Conservation (phyloP, 2,888 invertebrate genomes). For the Caenorhabditis panamensis region DNA sequence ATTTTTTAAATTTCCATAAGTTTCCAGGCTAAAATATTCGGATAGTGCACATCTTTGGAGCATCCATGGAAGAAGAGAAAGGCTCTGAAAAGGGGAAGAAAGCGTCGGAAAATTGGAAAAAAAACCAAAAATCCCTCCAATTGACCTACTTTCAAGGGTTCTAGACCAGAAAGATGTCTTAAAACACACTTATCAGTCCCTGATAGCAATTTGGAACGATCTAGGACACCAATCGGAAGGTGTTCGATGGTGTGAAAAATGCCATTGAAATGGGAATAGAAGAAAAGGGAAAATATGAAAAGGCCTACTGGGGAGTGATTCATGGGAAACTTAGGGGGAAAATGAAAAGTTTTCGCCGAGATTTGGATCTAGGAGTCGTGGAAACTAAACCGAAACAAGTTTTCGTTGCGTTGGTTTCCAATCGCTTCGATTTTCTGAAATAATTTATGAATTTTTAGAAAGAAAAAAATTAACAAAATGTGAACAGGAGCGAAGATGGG, state of each 20-base stretch:
- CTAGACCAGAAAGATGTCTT: not conserved
- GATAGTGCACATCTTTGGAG: constrained; percentile 31
- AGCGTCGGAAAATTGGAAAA: too few species aligned
- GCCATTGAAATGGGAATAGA: constrained; percentile 36
- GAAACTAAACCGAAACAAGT: not conserved
- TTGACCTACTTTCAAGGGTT: not conserved
- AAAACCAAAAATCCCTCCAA: not conserved
- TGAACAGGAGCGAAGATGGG: not conserved
- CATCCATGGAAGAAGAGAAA: not conserved
- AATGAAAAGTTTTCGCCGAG: not conserved
- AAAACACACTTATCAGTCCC: constrained; percentile 29
- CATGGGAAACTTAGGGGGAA: not conserved
- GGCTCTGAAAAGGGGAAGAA: too few species aligned
- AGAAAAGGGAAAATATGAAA: constrained; percentile 32
- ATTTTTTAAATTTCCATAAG: constrained; percentile 7
- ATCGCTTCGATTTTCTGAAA: constrained; percentile 7
- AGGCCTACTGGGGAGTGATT: constrained; percentile 30
- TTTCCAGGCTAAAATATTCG: constrained; percentile 27
- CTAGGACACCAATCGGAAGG: constrained; percentile 16
- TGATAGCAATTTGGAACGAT: constrained; percentile 11
- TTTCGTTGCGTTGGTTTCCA: constrained; percentile 1
- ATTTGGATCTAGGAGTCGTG: not conserved
- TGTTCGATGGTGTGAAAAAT: constrained; percentile 30
- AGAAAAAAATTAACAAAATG: constrained; percentile 32
- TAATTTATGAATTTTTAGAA: constrained; percentile 20